These are phyloP conservation scores for Leucoraja erinaceus DNA, from an alignment of 2,113 vertebrate genomes.

Conservation along the genomic window DNA sequence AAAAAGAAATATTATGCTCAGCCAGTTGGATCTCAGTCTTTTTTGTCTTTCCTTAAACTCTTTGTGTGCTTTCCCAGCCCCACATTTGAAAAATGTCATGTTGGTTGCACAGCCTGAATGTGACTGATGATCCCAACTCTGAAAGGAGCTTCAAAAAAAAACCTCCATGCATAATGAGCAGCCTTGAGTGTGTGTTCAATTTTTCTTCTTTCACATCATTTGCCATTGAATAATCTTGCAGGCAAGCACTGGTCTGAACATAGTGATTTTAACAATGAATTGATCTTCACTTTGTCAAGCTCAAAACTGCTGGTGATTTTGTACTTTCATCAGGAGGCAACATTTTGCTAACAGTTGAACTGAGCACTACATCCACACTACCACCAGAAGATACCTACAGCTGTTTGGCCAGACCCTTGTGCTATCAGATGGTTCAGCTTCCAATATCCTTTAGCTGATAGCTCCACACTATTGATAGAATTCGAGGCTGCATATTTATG, in stretches of 20 bases:
- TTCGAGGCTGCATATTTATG: background rate
- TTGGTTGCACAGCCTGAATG: conserved; percentile 37
- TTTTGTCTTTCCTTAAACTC: conserved; percentile 36
- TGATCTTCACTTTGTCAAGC: background rate
- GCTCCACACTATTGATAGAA: background rate
- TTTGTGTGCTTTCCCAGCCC: background rate
- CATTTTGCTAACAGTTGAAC: background rate
- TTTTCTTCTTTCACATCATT: background rate
- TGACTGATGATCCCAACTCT: conserved; percentile 41
- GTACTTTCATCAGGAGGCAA: background rate
- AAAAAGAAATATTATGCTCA: background rate
- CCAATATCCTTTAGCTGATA: background rate
- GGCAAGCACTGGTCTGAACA: background rate
- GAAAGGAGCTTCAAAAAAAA: conserved; percentile 46
- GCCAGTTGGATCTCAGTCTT: conserved; percentile 40
- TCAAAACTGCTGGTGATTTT: background rate
- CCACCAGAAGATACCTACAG: background rate
- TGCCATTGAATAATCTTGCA: background rate
- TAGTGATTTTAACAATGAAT: background rate
- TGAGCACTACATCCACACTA: background rate
- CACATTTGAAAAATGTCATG: conserved; percentile 2
- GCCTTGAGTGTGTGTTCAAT: conserved; percentile 69
- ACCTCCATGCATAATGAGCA: conserved; percentile 64
- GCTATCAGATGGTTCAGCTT: background rate
- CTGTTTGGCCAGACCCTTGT: background rate